A percentile compares a stretch with the other conserved stretches of the same genome.
phyloP scores from a whole-genome alignment of 2,113 vertebrate genomes.

The Anthoscopus minutus region DNA sequence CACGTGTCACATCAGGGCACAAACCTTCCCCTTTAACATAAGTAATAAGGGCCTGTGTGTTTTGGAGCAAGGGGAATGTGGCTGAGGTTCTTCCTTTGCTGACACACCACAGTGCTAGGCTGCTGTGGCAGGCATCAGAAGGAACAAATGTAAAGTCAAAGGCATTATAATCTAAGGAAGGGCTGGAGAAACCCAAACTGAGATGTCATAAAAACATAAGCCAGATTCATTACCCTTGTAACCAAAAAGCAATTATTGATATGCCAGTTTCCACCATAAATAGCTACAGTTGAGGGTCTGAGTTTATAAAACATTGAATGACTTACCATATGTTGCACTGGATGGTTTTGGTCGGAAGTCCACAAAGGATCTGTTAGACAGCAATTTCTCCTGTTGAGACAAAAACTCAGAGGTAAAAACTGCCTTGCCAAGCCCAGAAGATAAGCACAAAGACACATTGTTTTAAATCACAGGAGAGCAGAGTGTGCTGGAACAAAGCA shows the following conservation, averaged over 20 bases:
- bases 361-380: slow-evolving; percentile 30
- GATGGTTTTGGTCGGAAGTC: slow-evolving; percentile 46
- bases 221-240: slow-evolving; percentile 20
- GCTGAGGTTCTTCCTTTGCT: neutral
- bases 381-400: slow-evolving; percentile 50
- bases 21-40: neutral
- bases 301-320: slow-evolving; percentile 15
- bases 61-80: neutral
- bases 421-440: slow-evolving; percentile 44
- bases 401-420: slow-evolving; percentile 48
- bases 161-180: neutral
- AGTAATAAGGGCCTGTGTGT: neutral
- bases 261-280: slow-evolving; percentile 45
- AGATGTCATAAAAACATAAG: slow-evolving; percentile 33
- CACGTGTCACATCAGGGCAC: neutral
- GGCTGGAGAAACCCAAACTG: neutral
- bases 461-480: slow-evolving; percentile 29
- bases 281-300: neutral
- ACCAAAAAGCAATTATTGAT: neutral
- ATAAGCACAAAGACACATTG: slow-evolving; percentile 61
- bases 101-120: slow-evolving; percentile 2
- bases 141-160: slow-evolving; percentile 1
- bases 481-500: slow-evolving; percentile 47
- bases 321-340: slow-evolving; percentile 41
- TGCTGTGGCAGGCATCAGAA: slow-evolving; percentile 10